Evolutionary conservation across 2,888 invertebrate species (phyloP), one percentile per base, ranked within the genome.

Genomic region (Taenaris catops): DNA sequence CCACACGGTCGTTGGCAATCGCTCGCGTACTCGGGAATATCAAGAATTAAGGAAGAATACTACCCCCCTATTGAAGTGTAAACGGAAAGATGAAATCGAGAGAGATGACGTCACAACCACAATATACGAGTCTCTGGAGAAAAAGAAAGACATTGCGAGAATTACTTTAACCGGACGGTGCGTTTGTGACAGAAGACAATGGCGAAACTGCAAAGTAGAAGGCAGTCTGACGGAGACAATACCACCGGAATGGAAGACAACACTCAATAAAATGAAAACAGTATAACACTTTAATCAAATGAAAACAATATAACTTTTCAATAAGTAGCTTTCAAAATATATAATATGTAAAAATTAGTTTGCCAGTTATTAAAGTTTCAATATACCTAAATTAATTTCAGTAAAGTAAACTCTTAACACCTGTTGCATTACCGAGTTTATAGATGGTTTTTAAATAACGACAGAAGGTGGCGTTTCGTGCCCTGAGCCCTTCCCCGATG

Each of bases 391-490:
- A 23, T 31, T 34, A 41, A 37, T 34, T 29, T 34, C 12, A 29
- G 24, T 31, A 32, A 46, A 49, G 31, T 38, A 53, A 55, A 54
- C 53, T 50, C 51, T 46, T 39, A 31, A 40, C 37, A 40, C 21
- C 34, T 39, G 18, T 39, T 31, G 63, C 42, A 45, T 33, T 66
- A 55, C n/a, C 74, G 72, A 81, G 79, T 68, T 81, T 76, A 73
- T 78, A 79, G 78, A 68, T 70, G 76, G 76, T 81, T 84, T 81
- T 81, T 81, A 80, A 84, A 81, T 74, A 78, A 84, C 57, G 57
- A 58, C 86, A 86, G 86, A 83, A 81, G 81, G 75, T 80, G 83
- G 72, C 75, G 76, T 70, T 66, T 63, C 74, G 76, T 76, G 78
- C 70, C 79, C 72, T 63, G 78, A 70, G 78, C 72, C 78, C 74